Percentiles rank a stretch among this genome's conserved stretches.
phyloP scores from a whole-genome alignment of 2,888 invertebrate species.

The Drosophila anomelani region DNA sequence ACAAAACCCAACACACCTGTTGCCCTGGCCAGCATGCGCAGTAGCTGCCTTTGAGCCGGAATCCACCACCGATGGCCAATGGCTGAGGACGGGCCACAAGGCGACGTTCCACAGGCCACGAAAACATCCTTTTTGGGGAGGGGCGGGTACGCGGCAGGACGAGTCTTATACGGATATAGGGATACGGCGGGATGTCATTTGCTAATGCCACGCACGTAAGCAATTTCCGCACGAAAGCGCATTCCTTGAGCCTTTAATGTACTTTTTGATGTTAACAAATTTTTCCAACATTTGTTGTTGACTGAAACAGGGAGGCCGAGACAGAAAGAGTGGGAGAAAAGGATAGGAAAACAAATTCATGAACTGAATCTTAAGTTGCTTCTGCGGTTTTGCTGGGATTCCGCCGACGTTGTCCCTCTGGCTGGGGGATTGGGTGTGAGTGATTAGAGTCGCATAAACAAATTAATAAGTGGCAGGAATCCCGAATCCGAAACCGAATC shows the following conservation, averaged over 20 bases:
- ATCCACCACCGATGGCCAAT: slow-evolving; percentile 70
- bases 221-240: slow-evolving; percentile 81
- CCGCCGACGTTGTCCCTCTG: background rate
- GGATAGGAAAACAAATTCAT: slow-evolving; percentile 26
- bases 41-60: slow-evolving; percentile 17
- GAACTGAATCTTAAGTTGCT: slow-evolving; percentile 59
- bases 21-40: slow-evolving; percentile 65
- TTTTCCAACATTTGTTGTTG: slow-evolving; percentile 77
- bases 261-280: slow-evolving; percentile 80
- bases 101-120: slow-evolving; percentile 70
- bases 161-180: slow-evolving; percentile 57
- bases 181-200: slow-evolving; percentile 57
- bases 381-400: slow-evolving; percentile 26
- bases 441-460: slow-evolving; percentile 67
- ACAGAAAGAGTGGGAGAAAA: background rate
- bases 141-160: slow-evolving; percentile 34
- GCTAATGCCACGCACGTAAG: slow-evolving; percentile 80
- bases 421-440: slow-evolving; percentile 53
- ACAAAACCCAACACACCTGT: slow-evolving; percentile 67
- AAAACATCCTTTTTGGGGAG: background rate
- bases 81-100: slow-evolving; percentile 69
- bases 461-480: slow-evolving; percentile 57
- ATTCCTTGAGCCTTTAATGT: slow-evolving; percentile 79
- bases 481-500: background rate
- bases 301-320: slow-evolving; percentile 20